phyloP scores from a whole-genome alignment of 2,888 invertebrate species.

The Pinctada fucata region DNA sequence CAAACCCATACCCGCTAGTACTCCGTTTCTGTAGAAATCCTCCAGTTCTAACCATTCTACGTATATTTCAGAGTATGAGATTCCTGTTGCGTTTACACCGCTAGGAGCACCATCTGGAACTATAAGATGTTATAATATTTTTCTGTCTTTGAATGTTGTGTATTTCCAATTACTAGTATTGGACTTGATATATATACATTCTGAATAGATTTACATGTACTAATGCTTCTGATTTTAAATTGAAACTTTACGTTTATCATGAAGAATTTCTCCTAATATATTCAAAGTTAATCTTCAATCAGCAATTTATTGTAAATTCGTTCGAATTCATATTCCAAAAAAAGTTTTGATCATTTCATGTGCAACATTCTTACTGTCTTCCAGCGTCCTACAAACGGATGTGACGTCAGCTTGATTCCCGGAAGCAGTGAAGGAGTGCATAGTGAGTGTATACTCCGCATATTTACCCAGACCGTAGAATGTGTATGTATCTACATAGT shows the following conservation, averaged over 20 bases:
- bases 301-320: too few species aligned
- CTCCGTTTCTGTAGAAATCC: conserved; percentile 44
- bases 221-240: neutral
- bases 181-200: too few species aligned
- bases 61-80: conserved; percentile 41
- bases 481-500: conserved; percentile 33
- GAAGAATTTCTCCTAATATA: too few species aligned
- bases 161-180: too few species aligned
- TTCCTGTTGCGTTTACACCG: conserved; percentile 43
- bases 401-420: conserved; percentile 41
- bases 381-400: conserved; percentile 33
- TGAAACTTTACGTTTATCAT: too few species aligned
- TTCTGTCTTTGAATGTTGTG: neutral
- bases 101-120: conserved; percentile 47
- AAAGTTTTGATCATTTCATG: too few species aligned
- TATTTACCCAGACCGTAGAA: conserved; percentile 41
- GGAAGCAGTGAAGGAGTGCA: conserved; percentile 43
- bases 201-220: too few species aligned
- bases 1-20: conserved; percentile 35
- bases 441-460: conserved; percentile 40
- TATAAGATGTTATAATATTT: conserved; percentile 11
- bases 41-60: conserved; percentile 45
- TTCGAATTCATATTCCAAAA: too few species aligned
- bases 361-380: conserved; percentile 36
- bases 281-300: too few species aligned